Percentiles rank a stretch among this genome's conserved stretches.
Evolutionary conservation across 2,113 vertebrate genomes (phyloP).

Genomic region (Nymphicus hollandicus): DNA sequence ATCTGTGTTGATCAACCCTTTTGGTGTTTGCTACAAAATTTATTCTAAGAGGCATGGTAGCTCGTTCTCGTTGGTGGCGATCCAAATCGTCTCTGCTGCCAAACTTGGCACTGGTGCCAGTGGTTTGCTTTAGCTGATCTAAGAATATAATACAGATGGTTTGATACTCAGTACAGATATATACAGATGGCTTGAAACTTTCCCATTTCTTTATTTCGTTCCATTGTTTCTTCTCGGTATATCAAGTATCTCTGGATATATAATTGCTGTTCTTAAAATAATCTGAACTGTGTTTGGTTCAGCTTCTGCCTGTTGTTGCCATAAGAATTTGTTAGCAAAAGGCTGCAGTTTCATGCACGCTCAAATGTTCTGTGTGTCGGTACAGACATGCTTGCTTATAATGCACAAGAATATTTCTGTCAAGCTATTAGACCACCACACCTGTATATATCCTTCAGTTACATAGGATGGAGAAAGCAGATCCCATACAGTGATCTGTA

Average conservation of each 20-base stretch:
- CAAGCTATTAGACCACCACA: conserved; percentile 10
- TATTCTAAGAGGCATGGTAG: conserved; percentile 64
- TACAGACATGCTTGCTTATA: background rate
- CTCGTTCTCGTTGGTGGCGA: conserved; percentile 32
- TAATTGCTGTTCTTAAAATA: background rate
- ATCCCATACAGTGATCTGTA: background rate
- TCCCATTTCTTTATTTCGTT: background rate
- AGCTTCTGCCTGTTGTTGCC: background rate
- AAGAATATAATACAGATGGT: conserved; percentile 70
- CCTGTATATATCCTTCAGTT: background rate
- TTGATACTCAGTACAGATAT: conserved; percentile 32
- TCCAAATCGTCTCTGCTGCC: conserved; percentile 59
- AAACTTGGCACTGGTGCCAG: conserved; percentile 66
- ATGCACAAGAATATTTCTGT: background rate
- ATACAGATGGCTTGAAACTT: conserved; percentile 61
- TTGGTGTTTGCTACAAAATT: conserved; percentile 66
- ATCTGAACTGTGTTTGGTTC: background rate
- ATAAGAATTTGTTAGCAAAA: background rate
- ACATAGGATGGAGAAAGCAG: background rate
- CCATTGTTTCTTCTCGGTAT: conserved; percentile 22
- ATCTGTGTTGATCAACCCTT: conserved; percentile 71
- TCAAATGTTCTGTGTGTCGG: background rate
- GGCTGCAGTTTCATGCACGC: background rate
- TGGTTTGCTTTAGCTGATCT: conserved; percentile 67
- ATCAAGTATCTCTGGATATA: background rate